phyloP scores from a whole-genome alignment of 1,140 invertebrate species.

The Zeugodacus cucurbitae region DNA sequence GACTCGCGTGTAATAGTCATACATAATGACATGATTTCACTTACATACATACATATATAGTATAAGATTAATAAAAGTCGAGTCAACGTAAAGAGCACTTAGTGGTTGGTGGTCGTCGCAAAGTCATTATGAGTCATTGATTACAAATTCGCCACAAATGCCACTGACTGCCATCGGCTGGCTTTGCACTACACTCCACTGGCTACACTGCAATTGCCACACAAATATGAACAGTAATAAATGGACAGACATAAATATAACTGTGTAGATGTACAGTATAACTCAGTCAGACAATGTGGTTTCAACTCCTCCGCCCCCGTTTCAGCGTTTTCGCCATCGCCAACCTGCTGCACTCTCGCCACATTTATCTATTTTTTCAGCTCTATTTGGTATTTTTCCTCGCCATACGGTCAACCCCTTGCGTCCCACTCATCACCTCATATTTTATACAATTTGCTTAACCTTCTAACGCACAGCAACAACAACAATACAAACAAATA shows the following conservation, averaged over 20 bases:
- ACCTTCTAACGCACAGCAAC: not conserved
- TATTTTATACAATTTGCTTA: not conserved
- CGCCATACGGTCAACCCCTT: not conserved
- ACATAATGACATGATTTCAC: not conserved
- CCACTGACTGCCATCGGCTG: not conserved
- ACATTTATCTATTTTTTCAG: not conserved
- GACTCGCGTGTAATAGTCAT: not conserved
- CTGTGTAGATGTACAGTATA: not conserved
- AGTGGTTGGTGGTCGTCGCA: not conserved
- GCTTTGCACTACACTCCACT: not conserved
- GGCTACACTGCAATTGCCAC: not conserved
- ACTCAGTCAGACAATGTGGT: not conserved
- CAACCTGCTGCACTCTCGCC: not conserved
- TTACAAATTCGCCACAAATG: not conserved
- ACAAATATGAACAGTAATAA: not conserved
- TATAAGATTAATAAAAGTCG: not conserved
- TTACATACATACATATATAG: not conserved
- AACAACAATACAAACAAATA: not conserved
- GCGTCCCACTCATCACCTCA: not conserved
- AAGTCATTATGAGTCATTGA: slow-evolving; percentile 33
- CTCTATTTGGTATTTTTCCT: not conserved
- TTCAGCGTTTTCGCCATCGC: not conserved
- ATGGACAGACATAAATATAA: not conserved
- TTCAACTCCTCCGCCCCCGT: not conserved
- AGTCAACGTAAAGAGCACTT: not conserved